These are phyloP conservation scores for Drosophila sechellia DNA, from an alignment of 1,140 invertebrate genomes.

Conservation along the genomic window DNA sequence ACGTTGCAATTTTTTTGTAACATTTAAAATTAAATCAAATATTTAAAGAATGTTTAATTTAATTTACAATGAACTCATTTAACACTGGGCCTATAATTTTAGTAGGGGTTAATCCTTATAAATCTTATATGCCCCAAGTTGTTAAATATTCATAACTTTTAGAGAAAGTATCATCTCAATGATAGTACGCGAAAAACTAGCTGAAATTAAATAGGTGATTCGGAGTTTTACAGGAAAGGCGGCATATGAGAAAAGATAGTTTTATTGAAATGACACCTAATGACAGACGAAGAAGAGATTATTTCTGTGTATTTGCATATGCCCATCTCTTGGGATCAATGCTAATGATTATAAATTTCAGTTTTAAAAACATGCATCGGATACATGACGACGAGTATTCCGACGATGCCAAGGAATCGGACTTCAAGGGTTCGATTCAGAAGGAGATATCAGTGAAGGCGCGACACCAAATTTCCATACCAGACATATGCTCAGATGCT, in stretches of 20 bases:
- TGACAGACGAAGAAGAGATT: neutral
- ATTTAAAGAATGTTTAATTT: neutral
- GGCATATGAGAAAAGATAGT: neutral
- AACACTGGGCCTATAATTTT: no score
- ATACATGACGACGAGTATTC: constrained; percentile 64
- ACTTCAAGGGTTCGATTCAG: constrained; percentile 40
- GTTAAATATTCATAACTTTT: neutral
- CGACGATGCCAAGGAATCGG: constrained; percentile 56
- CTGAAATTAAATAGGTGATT: neutral
- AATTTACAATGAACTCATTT: no score
- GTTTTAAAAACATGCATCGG: constrained; percentile 51
- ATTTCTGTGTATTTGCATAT: constrained; percentile 1
- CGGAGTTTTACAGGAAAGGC: neutral
- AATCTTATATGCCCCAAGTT: neutral
- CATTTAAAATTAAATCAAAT: neutral
- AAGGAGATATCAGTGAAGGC: constrained; percentile 52
- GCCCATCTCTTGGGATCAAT: neutral
- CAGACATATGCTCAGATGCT: constrained; percentile 58
- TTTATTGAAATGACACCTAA: neutral
- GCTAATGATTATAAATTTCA: constrained; percentile 28
- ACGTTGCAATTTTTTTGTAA: neutral
- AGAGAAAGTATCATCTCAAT: neutral
- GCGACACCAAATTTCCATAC: constrained; percentile 53
- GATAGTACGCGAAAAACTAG: no score
- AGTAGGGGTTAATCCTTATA: no score